These are phyloP conservation scores for Canis aureus DNA, from an alignment of 2,113 vertebrate species.

Conservation along the genomic window DNA sequence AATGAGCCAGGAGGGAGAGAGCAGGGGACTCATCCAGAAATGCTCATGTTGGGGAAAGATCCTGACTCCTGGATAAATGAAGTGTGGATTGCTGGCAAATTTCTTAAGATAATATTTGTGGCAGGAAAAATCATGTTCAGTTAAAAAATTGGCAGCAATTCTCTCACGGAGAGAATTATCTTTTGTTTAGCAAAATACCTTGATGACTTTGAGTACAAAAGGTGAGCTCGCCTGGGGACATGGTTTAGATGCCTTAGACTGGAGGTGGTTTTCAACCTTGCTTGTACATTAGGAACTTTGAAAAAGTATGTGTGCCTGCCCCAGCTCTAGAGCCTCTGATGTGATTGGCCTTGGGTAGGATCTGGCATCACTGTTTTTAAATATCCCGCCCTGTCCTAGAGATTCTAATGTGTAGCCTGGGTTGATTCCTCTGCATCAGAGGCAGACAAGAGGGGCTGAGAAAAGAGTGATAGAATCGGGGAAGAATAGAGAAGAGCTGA, in stretches of 20 bases:
- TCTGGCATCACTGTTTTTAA: background rate
- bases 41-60: background rate
- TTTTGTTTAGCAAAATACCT: slow-evolving; percentile 72
- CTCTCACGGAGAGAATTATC: slow-evolving; percentile 63
- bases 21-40: background rate
- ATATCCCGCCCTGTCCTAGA: background rate
- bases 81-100: slow-evolving; percentile 52
- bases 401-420: background rate
- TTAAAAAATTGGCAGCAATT: slow-evolving; percentile 26
- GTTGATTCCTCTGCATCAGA: background rate
- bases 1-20: background rate
- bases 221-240: background rate
- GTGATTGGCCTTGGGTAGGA: background rate
- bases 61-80: background rate
- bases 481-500: too few species aligned
- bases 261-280: background rate
- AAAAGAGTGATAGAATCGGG: background rate
- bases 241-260: background rate
- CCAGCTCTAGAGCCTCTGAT: background rate
- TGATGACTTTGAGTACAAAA: slow-evolving; percentile 6
- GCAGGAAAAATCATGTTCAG: slow-evolving; percentile 55
- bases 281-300: background rate
- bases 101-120: slow-evolving; percentile 54
- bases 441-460: background rate
- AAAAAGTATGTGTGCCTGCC: background rate